Percentiles rank a stretch among this genome's conserved stretches.
These are phyloP conservation scores for Fragum whitleyi DNA, from an alignment of 2,888 invertebrate genomes.

Conservation along the genomic window DNA sequence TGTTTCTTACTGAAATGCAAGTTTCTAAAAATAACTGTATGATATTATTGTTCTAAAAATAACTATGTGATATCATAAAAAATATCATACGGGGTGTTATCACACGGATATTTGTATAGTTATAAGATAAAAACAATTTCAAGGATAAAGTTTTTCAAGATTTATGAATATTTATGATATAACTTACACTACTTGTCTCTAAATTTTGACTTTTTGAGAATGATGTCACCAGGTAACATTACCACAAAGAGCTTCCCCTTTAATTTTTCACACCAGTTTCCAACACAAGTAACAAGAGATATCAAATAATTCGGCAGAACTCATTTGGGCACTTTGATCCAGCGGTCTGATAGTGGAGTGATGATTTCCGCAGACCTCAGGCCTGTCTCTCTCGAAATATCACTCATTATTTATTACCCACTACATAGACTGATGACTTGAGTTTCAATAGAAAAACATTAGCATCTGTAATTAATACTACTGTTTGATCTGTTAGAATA, in stretches of 20 bases:
- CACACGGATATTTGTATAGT: too few relatives aligned
- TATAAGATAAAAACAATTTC: too few relatives aligned
- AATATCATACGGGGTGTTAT: too few relatives aligned
- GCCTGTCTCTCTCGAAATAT: slow-evolving; percentile 3
- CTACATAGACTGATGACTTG: not conserved
- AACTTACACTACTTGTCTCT: too few relatives aligned
- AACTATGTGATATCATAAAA: too few relatives aligned
- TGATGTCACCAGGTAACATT: too few relatives aligned
- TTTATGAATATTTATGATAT: too few relatives aligned
- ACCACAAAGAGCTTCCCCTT: slow-evolving; percentile 35
- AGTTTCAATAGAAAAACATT: slow-evolving; percentile 4
- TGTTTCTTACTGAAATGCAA: too few relatives aligned
- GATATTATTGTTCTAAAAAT: too few relatives aligned
- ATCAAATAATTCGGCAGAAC: slow-evolving; percentile 60
- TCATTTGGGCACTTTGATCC: slow-evolving; percentile 61
- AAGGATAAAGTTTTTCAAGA: too few relatives aligned
- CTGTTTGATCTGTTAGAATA: not conserved
- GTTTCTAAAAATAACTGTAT: too few relatives aligned
- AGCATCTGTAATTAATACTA: not conserved
- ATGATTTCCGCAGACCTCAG: slow-evolving; percentile 45
- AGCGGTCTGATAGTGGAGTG: slow-evolving; percentile 37
- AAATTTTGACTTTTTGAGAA: too few relatives aligned
- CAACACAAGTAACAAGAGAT: slow-evolving; percentile 52
- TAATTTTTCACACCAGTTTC: slow-evolving; percentile 36
- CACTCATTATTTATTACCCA: slow-evolving; percentile 14